These are phyloP conservation scores for Isichthys henryi DNA, from an alignment of 2,113 vertebrate species.

Conservation along the genomic window DNA sequence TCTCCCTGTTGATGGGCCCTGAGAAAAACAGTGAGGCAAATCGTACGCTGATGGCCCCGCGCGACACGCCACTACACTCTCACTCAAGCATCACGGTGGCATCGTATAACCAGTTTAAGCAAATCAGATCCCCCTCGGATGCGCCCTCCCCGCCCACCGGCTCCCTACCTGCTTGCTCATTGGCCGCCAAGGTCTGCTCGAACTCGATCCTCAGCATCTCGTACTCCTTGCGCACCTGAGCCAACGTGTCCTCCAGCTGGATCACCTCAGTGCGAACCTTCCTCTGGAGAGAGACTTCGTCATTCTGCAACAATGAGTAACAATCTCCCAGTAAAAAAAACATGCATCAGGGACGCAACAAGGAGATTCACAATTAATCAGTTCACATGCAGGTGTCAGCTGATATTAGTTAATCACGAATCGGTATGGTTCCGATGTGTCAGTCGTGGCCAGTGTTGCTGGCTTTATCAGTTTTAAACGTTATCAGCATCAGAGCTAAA, in stretches of 20 bases:
- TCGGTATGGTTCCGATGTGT: no score
- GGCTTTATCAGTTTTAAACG: neutral
- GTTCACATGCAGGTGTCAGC: neutral
- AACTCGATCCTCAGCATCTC: conserved; percentile 97
- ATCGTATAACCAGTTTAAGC: neutral
- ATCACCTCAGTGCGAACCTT: conserved; percentile 94
- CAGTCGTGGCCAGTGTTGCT: neutral
- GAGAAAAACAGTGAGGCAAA: neutral
- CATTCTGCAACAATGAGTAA: conserved; percentile 63
- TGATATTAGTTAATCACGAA: no score
- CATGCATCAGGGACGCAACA: neutral
- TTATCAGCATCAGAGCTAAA: neutral
- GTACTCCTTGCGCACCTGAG: conserved; percentile 94
- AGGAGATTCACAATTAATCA: neutral
- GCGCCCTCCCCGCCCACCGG: neutral
- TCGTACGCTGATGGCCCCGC: neutral
- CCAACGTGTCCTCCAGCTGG: conserved; percentile 92
- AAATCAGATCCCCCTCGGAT: neutral
- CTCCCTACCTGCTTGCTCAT: conserved; percentile 87
- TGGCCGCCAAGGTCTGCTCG: conserved; percentile 93
- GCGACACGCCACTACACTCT: neutral
- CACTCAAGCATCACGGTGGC: neutral
- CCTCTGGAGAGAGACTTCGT: conserved; percentile 89
- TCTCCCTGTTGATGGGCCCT: conserved; percentile 95
- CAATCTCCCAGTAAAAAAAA: neutral